Base-by-base conservation (phyloP, 2,888 invertebrate genomes). In the Tinea pellionella region DNA sequence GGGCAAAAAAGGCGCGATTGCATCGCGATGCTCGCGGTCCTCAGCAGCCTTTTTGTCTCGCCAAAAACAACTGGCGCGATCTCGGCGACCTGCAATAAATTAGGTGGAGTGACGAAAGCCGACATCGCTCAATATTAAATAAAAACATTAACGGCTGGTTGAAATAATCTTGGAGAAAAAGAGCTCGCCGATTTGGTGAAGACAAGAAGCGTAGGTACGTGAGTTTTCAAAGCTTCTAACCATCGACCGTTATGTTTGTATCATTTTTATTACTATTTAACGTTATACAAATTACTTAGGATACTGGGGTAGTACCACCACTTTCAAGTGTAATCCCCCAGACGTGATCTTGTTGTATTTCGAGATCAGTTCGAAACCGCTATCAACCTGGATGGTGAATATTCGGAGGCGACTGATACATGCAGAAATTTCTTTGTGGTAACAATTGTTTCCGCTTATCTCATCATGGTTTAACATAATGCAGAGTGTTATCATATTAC, bases 101-200 rank as follows among this genome's bases (percentile, higher is more conserved):
- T 86, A 85, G 77, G 72, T 64, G 68, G 70, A 74, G 76, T 76
- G 80, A 77, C 78, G 79, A 84, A 80, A 77, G 80, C 76, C 77
- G 83, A 83, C 85, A 80, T 78, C 76, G 75, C 76, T 78, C 83
- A 79, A 83, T 84, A 82, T 79, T 83, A 84, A 86, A 85, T 86
- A 86, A 87, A 87, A 55, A 55, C 86, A 85, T 86, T 85, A 87
- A 85, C 79, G 77, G 71, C 76, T 74, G 74, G 72, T 75, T 76
- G 77, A 78, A 85, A 86, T 86, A 84, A 85, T 83, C 79, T 30
- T 74, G 70, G 71, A 67, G 70, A 80, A 83, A 85, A 83, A 78
- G 80, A 78, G 77, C 72, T 75, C 76, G 78, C 80, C 77, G 79
- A 78, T 85, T 84, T 81, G 84, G 84, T 69, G 74, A 72, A 71